Conservation (phyloP, 2,113 vertebrate species). For the Myiagra hebetior region DNA sequence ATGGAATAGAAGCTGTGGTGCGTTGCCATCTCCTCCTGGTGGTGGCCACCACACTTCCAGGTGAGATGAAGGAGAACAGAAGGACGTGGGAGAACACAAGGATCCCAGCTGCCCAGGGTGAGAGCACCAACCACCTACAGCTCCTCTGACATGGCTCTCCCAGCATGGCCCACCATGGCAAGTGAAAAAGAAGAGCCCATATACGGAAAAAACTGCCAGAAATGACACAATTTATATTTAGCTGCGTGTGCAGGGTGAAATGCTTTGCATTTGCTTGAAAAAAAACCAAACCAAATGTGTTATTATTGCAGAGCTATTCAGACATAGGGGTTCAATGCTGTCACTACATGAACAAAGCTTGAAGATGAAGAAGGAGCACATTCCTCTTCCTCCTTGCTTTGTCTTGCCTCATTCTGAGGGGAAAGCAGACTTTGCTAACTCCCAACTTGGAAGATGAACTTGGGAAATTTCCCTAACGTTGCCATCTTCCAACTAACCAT, state of each 20-base stretch:
- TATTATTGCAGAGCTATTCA: not conserved
- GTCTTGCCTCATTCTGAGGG: not conserved
- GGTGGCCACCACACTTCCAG: not conserved
- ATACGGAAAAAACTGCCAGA: not conserved
- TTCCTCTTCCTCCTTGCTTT: not conserved
- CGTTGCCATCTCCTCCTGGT: not conserved
- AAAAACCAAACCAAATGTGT: not conserved
- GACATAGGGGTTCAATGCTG: not conserved
- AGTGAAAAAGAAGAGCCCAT: not conserved
- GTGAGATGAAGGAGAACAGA: not conserved
- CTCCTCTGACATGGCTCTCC: not conserved
- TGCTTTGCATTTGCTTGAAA: not conserved
- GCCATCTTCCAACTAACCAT: not conserved
- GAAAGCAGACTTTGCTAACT: not conserved
- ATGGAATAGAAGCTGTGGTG: not conserved
- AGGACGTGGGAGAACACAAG: not conserved
- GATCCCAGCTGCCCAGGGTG: not conserved
- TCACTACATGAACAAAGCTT: not conserved
- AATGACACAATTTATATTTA: not conserved
- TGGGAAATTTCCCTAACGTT: not conserved
- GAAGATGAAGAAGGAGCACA: not conserved
- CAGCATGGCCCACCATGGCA: accelerated
- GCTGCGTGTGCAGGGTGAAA: not conserved
- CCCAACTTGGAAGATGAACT: not conserved
- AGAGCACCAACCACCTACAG: not conserved